Base-by-base conservation (phyloP, 1,140 invertebrate species). In the Halotydeus destructor region DNA sequence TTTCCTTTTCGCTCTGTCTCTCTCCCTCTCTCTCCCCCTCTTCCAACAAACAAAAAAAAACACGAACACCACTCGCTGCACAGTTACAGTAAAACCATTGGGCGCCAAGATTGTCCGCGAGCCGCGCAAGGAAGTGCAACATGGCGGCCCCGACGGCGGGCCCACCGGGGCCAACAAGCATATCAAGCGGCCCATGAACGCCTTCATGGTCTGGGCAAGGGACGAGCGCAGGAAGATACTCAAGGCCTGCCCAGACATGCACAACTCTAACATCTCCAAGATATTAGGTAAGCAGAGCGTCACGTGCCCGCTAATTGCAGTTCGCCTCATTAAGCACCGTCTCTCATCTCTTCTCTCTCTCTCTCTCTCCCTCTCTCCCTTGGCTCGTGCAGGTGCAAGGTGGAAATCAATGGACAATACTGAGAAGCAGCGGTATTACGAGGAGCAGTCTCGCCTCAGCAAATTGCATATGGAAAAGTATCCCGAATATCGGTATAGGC, bases 181-280 rank as follows among this genome's bases (percentile, higher is more conserved):
- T 63, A 89, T 99, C 54, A 99, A 99, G 54, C 68, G 94, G 55
- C 94, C 94, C 12, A 96, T 97, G 88, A 99, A 99, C 60, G 94
- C 93, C 0, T 98, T 93, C 59, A 93, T 93, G 88, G 86, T 94
- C 5, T 96, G 88, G 88, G 88, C 88, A 0, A 85, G 91, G 58
- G 93, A 98, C 55, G 93, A 98, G 52, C 69, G 93, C 45, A 68
- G 89, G 41, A 97, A 97, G 64, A 93, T 99, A 53, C 69, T 98
- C 0, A 98, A 98, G 58, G 86, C 86, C 0, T 98, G 88, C 61
- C 94, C 94, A 0, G 94, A 99, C 57, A 99, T 99, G 94, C 94
- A 99, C 63, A 99, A 99, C 60, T 96, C 88, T 0, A 97, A 97
- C 65, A 99, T 99, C 65, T 94, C 86, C 24, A 99, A 99, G 70